These are phyloP conservation scores for Psittacara wagleri DNA, from an alignment of 2,113 vertebrate species.

Conservation along the genomic window DNA sequence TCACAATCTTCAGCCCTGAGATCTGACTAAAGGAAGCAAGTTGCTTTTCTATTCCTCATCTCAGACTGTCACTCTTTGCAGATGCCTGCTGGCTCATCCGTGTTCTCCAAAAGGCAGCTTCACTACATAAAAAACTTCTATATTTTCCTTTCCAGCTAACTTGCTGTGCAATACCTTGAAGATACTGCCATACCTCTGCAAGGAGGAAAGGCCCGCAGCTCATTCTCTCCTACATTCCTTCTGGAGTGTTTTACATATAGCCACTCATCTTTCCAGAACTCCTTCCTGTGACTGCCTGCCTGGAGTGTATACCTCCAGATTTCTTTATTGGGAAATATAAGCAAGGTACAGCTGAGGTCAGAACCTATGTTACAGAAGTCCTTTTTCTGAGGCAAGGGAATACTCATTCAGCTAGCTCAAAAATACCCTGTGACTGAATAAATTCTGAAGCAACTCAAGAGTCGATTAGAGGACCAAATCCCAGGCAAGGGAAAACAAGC, in stretches of 20 bases:
- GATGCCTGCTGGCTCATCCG: not conserved
- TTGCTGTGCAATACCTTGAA: not conserved
- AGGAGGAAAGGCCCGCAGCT: not conserved
- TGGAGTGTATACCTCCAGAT: not conserved
- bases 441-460: conserved; percentile 35
- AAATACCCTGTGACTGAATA: conserved; percentile 30
- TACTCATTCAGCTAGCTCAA: not conserved
- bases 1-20: not conserved
- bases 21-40: not conserved
- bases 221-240: not conserved
- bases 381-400: not conserved
- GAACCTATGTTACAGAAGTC: not conserved
- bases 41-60: not conserved
- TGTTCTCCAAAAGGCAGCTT: not conserved
- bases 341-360: not conserved
- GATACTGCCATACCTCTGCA: not conserved
- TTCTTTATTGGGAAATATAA: not conserved
- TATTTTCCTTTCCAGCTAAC: not conserved
- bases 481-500: conserved; percentile 59
- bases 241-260: not conserved
- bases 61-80: not conserved
- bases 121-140: not conserved
- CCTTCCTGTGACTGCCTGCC: not conserved
- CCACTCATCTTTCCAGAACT: not conserved
- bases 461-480: conserved; percentile 26